Conservation (phyloP, 2,888 invertebrate genomes). For the Temnothorax rugatulus region DNA sequence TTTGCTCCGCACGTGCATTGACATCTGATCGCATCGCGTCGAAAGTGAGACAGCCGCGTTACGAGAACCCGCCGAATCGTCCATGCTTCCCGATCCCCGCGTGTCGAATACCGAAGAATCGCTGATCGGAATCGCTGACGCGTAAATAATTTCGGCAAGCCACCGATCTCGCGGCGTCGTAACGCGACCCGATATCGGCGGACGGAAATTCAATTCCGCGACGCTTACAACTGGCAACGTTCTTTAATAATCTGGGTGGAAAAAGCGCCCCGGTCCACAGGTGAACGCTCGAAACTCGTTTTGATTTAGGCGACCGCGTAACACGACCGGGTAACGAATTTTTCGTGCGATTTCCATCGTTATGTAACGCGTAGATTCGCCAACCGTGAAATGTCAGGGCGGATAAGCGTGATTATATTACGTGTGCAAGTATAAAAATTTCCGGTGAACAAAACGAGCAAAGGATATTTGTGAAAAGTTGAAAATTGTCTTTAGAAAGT, state of each 20-base stretch:
- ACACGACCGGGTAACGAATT: neutral
- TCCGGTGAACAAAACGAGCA: neutral
- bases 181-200: neutral
- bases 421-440: conserved; percentile 2
- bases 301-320: neutral
- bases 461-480: conserved; percentile 21
- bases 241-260: neutral
- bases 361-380: conserved; percentile 64
- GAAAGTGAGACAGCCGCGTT: neutral
- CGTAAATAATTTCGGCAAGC: conserved; percentile 32
- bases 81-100: neutral
- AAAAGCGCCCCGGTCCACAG: neutral
- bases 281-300: conserved; percentile 1
- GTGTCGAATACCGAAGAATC: conserved; percentile 8
- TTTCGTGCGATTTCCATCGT: conserved; percentile 45
- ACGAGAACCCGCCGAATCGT: neutral
- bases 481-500: conserved; percentile 26
- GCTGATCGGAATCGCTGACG: conserved; percentile 26
- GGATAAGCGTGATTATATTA: conserved; percentile 12
- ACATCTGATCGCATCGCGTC: neutral
- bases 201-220: conserved; percentile 28
- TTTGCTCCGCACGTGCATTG: neutral
- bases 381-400: conserved; percentile 68
- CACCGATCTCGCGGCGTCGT: conserved; percentile 1
- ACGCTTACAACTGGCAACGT: neutral